Conservation (phyloP, 2,797 vertebrate species). For the Sciurus vulgaris region DNA sequence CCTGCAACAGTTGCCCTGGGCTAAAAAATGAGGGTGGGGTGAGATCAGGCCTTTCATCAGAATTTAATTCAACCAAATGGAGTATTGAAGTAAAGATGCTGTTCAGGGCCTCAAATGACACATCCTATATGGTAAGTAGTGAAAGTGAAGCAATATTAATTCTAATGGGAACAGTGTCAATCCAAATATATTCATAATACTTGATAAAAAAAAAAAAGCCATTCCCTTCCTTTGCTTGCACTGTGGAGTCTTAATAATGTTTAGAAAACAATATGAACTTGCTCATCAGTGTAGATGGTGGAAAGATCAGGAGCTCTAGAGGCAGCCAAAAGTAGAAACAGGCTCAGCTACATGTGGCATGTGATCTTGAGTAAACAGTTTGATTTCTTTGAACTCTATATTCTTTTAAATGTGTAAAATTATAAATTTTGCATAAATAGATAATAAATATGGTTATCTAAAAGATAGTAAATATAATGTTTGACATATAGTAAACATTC, state of each 20-base stretch:
- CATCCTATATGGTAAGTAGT: not conserved
- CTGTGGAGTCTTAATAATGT: not conserved
- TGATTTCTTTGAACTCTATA: not conserved
- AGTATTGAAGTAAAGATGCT: not conserved
- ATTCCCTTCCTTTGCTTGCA: not conserved
- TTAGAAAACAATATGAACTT: not conserved
- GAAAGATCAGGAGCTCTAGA: not conserved
- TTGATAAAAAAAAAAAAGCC: slow-evolving; percentile 25
- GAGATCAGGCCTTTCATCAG: not conserved
- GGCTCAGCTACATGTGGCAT: not conserved
- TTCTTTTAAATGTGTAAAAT: slow-evolving; percentile 1
- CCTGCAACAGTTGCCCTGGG: slow-evolving; percentile 33
- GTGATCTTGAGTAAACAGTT: not conserved
- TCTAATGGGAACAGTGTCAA: not conserved
- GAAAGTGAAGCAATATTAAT: not conserved
- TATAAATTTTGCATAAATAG: not conserved
- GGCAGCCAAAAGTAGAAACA: not conserved
- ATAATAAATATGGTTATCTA: not conserved
- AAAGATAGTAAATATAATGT: not conserved
- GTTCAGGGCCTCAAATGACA: not conserved
- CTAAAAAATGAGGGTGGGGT: not conserved
- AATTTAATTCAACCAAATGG: not conserved
- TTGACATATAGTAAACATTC: not conserved
- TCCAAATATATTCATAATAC: not conserved
- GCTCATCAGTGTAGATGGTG: not conserved